A percentile compares a stretch with the other conserved stretches of the same genome.
phyloP scores from a whole-genome alignment of 2,797 vertebrate genomes.

The Microctenopoma stevenorrisi region DNA sequence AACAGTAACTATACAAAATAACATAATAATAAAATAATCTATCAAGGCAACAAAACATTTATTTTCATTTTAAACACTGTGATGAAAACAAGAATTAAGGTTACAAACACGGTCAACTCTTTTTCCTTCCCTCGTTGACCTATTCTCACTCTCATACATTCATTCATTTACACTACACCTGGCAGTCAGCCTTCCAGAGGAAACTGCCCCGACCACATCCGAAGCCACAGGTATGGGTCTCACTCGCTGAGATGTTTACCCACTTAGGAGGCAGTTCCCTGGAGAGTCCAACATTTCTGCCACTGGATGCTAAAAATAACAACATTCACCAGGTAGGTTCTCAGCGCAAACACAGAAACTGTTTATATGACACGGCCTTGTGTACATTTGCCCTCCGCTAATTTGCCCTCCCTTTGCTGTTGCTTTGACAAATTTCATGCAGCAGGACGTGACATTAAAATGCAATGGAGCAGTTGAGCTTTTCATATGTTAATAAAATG shows the following conservation, averaged over 20 bases:
- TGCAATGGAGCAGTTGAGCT: conserved; percentile 18
- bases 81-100: not conserved
- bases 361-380: conserved; percentile 64
- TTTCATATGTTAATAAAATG: conserved; percentile 13
- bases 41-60: not conserved
- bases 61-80: not conserved
- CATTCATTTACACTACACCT: conserved; percentile 43
- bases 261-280: conserved; percentile 67
- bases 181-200: conserved; percentile 49
- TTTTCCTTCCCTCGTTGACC: not conserved
- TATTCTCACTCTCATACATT: conserved; percentile 60
- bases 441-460: conserved; percentile 4
- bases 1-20: not conserved
- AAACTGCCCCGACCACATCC: conserved; percentile 69
- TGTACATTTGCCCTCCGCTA: conserved; percentile 50
- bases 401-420: conserved; percentile 2
- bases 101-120: conserved; percentile 17
- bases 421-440: conserved; percentile 16
- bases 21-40: not conserved
- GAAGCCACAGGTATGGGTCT: conserved; percentile 67
- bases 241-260: conserved; percentile 76
- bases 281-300: conserved; percentile 60
- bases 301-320: conserved; percentile 61
- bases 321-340: conserved; percentile 50
- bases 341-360: conserved; percentile 43